These are phyloP conservation scores for Metridium senile DNA, from an alignment of 92 coral and sea anemone species.

Conservation along the genomic window DNA sequence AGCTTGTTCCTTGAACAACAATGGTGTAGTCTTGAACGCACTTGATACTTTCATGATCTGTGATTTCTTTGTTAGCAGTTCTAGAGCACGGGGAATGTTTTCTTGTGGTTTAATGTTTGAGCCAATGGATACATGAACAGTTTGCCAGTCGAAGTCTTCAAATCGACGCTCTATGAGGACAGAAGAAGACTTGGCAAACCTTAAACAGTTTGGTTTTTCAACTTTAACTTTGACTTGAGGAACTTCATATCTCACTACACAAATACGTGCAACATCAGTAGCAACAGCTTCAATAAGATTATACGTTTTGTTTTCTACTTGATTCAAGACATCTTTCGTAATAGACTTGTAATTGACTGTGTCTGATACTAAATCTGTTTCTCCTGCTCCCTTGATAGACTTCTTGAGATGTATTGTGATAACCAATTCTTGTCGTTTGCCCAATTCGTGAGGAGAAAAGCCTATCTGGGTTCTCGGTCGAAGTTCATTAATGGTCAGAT, in stretches of 20 bases:
- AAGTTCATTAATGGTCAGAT: conserved; percentile 46
- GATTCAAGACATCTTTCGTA: conserved; percentile 53
- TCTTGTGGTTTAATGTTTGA: conserved; percentile 59
- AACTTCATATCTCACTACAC: conserved; percentile 51
- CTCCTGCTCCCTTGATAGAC: conserved; percentile 50
- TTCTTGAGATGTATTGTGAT: conserved; percentile 41
- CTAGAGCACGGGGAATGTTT: conserved; percentile 48
- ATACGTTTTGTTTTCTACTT: conserved; percentile 66
- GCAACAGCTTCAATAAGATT: conserved; percentile 73
- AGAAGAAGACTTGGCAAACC: conserved; percentile 52
- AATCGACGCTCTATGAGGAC: conserved; percentile 55
- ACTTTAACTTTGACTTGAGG: conserved; percentile 63
- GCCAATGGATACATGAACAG: conserved; percentile 60
- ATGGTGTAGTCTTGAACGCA: conserved; percentile 62
- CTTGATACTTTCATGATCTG: conserved; percentile 38
- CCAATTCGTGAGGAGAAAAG: conserved; percentile 53
- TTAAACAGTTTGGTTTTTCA: conserved; percentile 53
- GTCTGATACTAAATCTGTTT: conserved; percentile 58
- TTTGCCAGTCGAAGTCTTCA: conserved; percentile 60
- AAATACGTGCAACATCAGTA: conserved; percentile 73
- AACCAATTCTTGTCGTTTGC: conserved; percentile 61
- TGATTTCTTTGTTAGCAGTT: conserved; percentile 33
- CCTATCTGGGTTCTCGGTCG: conserved; percentile 70
- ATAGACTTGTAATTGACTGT: conserved; percentile 49
- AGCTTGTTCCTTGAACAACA: conserved; percentile 44